Evolutionary conservation across 2,888 invertebrate genomes (phyloP).

Genomic region (Diaphora mendica): DNA sequence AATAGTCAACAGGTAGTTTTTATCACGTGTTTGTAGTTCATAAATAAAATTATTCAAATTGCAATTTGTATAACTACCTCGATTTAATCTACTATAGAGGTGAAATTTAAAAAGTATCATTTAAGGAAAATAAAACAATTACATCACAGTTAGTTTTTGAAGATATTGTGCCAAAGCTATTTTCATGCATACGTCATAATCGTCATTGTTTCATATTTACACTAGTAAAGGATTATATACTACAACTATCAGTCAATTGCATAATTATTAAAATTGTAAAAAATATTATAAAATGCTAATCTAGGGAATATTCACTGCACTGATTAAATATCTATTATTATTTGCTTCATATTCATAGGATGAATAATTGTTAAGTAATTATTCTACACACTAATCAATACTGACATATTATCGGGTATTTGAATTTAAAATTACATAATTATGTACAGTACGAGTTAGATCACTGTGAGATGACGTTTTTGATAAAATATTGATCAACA

Average conservation of each 20-base stretch:
- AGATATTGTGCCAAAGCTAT: slow-evolving; percentile 72
- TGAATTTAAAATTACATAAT: neutral
- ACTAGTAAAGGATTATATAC: slow-evolving; percentile 62
- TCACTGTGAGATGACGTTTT: neutral
- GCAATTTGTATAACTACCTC: slow-evolving; percentile 4
- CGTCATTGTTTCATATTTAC: slow-evolving; percentile 59
- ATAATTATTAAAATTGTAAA: slow-evolving; percentile 61
- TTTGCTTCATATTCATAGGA: slow-evolving; percentile 24
- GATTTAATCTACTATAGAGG: slow-evolving; percentile 10
- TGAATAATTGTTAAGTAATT: slow-evolving; percentile 26
- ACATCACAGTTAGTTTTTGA: slow-evolving; percentile 75
- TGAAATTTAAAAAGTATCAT: slow-evolving; percentile 18
- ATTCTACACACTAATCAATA: slow-evolving; percentile 39
- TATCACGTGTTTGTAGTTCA: neutral
- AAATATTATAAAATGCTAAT: slow-evolving; percentile 48
- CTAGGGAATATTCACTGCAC: slow-evolving; percentile 29
- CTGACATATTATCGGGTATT: slow-evolving; percentile 18
- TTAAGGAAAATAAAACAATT: slow-evolving; percentile 38
- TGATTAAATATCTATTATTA: slow-evolving; percentile 23
- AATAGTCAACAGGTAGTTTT: neutral
- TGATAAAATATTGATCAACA: neutral
- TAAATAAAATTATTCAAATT: slow-evolving; percentile 4
- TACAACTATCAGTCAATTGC: slow-evolving; percentile 83
- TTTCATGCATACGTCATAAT: slow-evolving; percentile 47
- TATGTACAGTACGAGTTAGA: neutral